These are phyloP conservation scores for Drosophila eohydei DNA, from an alignment of 2,888 invertebrate genomes.

Conservation along the genomic window DNA sequence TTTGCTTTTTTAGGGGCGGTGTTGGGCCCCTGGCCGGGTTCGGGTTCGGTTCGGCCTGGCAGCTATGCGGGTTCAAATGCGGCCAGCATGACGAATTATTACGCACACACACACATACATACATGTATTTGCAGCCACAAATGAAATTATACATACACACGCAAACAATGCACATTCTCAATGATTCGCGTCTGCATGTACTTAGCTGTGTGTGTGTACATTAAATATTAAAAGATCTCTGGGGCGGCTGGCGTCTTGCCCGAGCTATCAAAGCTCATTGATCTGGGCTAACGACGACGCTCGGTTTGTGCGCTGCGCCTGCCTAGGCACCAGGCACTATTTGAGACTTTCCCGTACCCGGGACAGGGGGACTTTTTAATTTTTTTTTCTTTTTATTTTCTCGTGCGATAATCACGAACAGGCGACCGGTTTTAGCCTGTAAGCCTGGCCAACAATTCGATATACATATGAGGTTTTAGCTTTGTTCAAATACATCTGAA, in stretches of 20 bases:
- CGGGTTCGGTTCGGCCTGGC: constrained; percentile 50
- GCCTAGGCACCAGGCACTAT: constrained; percentile 28
- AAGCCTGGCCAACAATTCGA: constrained; percentile 59
- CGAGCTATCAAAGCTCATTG: constrained; percentile 65
- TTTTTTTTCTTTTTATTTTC: constrained; percentile 6
- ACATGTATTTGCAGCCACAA: constrained; percentile 30
- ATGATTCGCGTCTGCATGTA: constrained; percentile 26
- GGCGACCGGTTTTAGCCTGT: constrained; percentile 58
- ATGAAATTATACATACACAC: constrained; percentile 58
- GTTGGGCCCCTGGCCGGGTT: constrained; percentile 59
- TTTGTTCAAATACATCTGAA: constrained; percentile 57
- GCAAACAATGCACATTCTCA: constrained; percentile 65
- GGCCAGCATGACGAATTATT: constrained; percentile 80
- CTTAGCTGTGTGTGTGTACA: constrained; percentile 16
- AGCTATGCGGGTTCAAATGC: constrained; percentile 76
- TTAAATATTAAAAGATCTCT: constrained; percentile 60
- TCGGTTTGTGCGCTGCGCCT: constrained; percentile 10
- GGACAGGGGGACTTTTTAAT: constrained; percentile 30
- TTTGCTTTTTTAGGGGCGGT: constrained; percentile 73
- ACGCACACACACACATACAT: constrained; percentile 54
- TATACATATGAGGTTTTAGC: constrained; percentile 55
- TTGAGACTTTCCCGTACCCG: constrained; percentile 51
- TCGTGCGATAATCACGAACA: constrained; percentile 61
- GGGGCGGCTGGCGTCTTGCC: constrained; percentile 59
- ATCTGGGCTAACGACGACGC: constrained; percentile 51